These are phyloP conservation scores for Callopanchax toddi DNA, from an alignment of 2,113 vertebrate species.

Conservation along the genomic window DNA sequence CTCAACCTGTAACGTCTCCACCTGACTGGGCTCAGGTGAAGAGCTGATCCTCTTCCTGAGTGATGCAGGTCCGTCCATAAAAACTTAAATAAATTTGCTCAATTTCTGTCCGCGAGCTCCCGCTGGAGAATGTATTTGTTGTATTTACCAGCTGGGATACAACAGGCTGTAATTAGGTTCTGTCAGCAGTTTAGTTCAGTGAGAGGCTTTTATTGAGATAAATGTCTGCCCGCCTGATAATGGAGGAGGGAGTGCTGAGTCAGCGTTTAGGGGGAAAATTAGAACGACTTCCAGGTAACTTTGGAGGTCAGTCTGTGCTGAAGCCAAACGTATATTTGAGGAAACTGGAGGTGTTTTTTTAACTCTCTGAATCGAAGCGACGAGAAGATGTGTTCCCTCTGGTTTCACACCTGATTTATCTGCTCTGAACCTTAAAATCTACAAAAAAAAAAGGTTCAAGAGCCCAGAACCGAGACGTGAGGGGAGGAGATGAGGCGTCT, in stretches of 20 bases:
- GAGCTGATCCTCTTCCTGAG: conserved; percentile 2
- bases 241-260: conserved; percentile 19
- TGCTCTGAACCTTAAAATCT: conserved; percentile 21
- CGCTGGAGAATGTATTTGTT: conserved; percentile 4
- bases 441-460: conserved; percentile 24
- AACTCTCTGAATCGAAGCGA: not conserved
- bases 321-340: not conserved
- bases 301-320: conserved; percentile 16
- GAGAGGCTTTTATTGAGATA: conserved; percentile 37
- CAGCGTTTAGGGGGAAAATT: conserved; percentile 31
- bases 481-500: conserved; percentile 27
- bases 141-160: conserved; percentile 3
- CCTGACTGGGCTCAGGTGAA: not conserved
- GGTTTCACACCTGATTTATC: conserved; percentile 19
- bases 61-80: not conserved
- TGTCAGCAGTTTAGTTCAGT: conserved; percentile 33
- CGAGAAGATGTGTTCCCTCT: not conserved
- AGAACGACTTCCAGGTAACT: conserved; percentile 45
- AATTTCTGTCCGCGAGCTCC: not conserved
- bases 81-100: not conserved
- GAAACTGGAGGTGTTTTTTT: not conserved
- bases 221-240: conserved; percentile 20
- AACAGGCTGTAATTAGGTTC: conserved; percentile 22
- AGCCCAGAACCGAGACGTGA: conserved; percentile 15
- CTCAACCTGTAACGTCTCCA: not conserved